Evolutionary conservation across 2,888 invertebrate genomes (phyloP), one percentile per base, ranked within the genome.

Genomic region (Lathronympha strigana): DNA sequence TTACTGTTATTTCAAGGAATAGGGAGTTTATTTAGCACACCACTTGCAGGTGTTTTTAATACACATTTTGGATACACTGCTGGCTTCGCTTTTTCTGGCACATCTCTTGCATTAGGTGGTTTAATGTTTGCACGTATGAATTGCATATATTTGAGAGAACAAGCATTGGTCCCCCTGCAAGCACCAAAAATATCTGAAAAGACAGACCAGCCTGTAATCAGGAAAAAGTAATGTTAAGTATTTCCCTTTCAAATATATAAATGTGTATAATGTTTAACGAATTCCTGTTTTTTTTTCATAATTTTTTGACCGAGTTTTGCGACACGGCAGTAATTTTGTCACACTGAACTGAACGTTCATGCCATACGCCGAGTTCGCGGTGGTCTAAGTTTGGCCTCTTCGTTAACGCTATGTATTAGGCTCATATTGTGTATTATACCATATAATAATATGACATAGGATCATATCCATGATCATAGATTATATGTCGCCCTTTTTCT

Each of bases 1-100:
- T 71, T 90, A 71, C 72, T 91, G 71, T 67, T 89, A 70, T 89
- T 88, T 78, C 83, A 87, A 79, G 91, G 91, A 17, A 19, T 89
- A 63, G 91, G 86, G 31, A 83, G 82, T 72, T 76, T 88, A 71
- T n/a, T 89, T 31, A 82, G 90, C 71, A 86, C 90, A 8, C 91
- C 91, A 15, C 45, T 83, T 49, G 87, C 88, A 43, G 84, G 86
- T 61, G 13, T 81, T 17, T 61, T 91, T 4, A 86, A 84, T 80
- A 69, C 72, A 54, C 36, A 62, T 28, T 84, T 83, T 73, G 86
- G 88, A 3, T 88, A 79, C 74, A 23, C 77, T 2, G 50, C 78
- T 40, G 74, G 87, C 13, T 91, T 91, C 78, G 81, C 79, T 69
- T 75, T 82, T 11, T 82, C 91, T 40, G 91, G 90, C 17, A 4